Conservation (phyloP, 2,888 invertebrate genomes). For the Hirtodrosophila alboralis region DNA sequence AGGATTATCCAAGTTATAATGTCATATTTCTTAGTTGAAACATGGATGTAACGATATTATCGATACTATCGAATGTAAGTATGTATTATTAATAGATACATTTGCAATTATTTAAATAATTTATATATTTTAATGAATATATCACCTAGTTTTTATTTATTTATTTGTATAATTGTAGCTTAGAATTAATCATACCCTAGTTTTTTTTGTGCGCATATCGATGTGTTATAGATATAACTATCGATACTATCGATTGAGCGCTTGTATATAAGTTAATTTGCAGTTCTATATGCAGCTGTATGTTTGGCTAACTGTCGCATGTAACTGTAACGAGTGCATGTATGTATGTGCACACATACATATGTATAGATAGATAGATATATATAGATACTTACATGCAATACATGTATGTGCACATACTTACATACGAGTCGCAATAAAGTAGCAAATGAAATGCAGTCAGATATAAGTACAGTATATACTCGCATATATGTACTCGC, state of each 20-base stretch:
- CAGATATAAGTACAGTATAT: slow-evolving; percentile 27
- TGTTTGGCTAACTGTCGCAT: slow-evolving; percentile 19
- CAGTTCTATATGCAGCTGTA: slow-evolving; percentile 14
- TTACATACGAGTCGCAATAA: slow-evolving; percentile 27
- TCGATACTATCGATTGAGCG: no score
- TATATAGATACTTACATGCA: neutral
- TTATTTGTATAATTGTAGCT: no score
- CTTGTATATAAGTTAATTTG: neutral
- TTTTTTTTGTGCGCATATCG: no score
- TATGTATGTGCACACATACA: no score
- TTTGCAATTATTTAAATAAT: no score
- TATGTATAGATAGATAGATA: no score
- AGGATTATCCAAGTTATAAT: slow-evolving; percentile 53
- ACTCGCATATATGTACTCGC: slow-evolving; percentile 17
- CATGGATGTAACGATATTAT: no score
- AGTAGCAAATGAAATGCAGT: slow-evolving; percentile 51
- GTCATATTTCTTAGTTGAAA: slow-evolving; percentile 27
- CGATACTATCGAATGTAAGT: no score
- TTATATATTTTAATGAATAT: no score
- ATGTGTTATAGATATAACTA: no score
- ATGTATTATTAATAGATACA: neutral
- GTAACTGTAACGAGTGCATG: slow-evolving; percentile 6
- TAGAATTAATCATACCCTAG: no score
- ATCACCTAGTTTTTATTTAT: no score
- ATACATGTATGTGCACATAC: neutral